phyloP scores from a whole-genome alignment of 2,888 invertebrate genomes.

The Cinara cedri region DNA sequence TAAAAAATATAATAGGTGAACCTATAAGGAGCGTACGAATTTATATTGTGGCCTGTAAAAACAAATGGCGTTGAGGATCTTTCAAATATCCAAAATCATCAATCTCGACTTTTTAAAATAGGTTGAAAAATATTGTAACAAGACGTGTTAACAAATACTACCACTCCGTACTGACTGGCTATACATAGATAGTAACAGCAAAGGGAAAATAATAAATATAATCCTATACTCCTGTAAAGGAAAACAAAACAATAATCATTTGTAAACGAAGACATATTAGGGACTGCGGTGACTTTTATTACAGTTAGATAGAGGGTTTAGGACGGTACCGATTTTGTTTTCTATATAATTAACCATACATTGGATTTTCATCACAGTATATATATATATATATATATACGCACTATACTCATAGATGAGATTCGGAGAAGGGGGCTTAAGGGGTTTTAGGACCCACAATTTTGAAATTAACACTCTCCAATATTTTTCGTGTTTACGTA shows the following conservation, averaged over 20 bases:
- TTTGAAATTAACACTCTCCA: too few relatives aligned
- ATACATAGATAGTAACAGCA: background rate
- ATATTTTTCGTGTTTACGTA: too few relatives aligned
- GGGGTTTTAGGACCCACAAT: too few relatives aligned
- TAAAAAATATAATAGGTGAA: too few relatives aligned
- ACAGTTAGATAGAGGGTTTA: background rate
- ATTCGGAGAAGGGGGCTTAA: too few relatives aligned
- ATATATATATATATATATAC: too few relatives aligned
- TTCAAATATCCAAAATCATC: slow-evolving; percentile 24
- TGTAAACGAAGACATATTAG: background rate
- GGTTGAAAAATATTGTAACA: slow-evolving; percentile 16
- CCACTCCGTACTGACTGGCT: background rate
- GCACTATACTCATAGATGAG: too few relatives aligned
- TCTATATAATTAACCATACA: background rate
- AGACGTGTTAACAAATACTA: background rate
- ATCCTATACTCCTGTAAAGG: background rate
- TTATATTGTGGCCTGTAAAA: too few relatives aligned
- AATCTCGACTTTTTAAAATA: slow-evolving; percentile 37
- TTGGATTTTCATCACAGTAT: slow-evolving; percentile 1
- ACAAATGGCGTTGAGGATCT: background rate
- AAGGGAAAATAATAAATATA: slow-evolving; percentile 3
- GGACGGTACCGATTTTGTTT: background rate
- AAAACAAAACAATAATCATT: background rate
- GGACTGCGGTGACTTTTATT: slow-evolving; percentile 13
- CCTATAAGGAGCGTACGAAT: too few relatives aligned